Conservation (phyloP, 1,140 invertebrate genomes). For the Ceratina calcarata region DNA sequence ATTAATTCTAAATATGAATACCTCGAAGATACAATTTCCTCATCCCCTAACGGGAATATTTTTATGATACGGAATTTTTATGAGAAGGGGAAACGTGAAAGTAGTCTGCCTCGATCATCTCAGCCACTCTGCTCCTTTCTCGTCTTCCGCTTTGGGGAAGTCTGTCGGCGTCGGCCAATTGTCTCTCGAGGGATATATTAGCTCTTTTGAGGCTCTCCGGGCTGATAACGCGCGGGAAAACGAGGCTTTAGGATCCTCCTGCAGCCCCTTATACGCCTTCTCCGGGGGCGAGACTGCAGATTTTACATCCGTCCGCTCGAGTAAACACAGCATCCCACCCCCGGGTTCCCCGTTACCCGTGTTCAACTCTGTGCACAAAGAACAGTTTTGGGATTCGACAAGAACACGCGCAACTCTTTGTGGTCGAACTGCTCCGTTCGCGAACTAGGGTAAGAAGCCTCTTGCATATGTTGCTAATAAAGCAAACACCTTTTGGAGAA, state of each 20-base stretch:
- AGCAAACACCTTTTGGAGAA: too few species aligned
- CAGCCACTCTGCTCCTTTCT: background rate
- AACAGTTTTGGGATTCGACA: constrained; percentile 44
- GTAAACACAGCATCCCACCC: constrained; percentile 45
- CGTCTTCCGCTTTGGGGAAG: constrained; percentile 5
- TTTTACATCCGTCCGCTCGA: constrained; percentile 66
- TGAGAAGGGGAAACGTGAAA: background rate
- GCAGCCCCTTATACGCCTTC: constrained; percentile 22
- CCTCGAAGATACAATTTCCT: too few species aligned
- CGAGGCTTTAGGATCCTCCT: constrained; percentile 18
- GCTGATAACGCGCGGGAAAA: constrained; percentile 56
- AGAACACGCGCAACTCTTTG: constrained; percentile 14
- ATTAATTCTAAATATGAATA: constrained; percentile 10
- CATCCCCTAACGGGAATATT: background rate
- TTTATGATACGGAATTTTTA: constrained; percentile 18
- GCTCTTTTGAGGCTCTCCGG: constrained; percentile 63
- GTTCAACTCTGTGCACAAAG: constrained; percentile 43
- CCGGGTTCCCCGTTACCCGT: background rate
- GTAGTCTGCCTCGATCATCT: background rate
- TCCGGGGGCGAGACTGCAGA: constrained; percentile 54
- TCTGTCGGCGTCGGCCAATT: constrained; percentile 50
- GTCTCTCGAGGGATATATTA: constrained; percentile 69
- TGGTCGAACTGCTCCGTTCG: constrained; percentile 4
- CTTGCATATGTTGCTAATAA: background rate
- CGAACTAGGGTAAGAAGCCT: background rate